These are phyloP conservation scores for Bos indicus DNA, from an alignment of 2,113 vertebrate genomes.

Conservation along the genomic window DNA sequence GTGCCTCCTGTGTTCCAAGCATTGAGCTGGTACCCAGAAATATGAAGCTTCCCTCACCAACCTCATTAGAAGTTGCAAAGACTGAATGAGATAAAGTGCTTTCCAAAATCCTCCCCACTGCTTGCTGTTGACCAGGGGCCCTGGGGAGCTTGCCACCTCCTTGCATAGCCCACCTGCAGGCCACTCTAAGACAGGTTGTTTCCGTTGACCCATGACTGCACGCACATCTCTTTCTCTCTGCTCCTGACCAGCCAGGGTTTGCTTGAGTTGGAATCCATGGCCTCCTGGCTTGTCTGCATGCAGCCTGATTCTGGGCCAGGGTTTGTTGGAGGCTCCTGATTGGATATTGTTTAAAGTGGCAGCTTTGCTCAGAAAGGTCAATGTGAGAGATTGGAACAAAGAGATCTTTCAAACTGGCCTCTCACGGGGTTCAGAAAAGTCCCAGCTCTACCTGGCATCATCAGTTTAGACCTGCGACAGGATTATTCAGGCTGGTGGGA, in stretches of 20 bases:
- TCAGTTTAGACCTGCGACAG: background rate
- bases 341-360: constrained; percentile 53
- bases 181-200: background rate
- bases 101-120: fast-evolving
- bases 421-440: background rate
- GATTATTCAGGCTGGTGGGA: background rate
- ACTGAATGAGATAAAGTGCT: background rate
- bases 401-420: constrained; percentile 24
- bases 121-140: background rate
- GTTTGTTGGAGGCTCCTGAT: constrained; percentile 52
- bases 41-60: background rate
- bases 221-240: background rate
- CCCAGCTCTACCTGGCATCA: background rate
- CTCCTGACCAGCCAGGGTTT: background rate
- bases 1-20: background rate
- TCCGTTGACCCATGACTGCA: background rate
- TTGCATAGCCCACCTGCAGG: background rate
- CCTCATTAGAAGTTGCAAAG: background rate
- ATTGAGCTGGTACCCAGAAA: background rate
- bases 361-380: constrained; percentile 65
- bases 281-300: constrained; percentile 10
- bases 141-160: fast-evolving
- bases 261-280: background rate
- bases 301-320: constrained; percentile 29
- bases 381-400: constrained; percentile 22